Evolutionary conservation across 2,113 vertebrate genomes (phyloP), one percentile per base, ranked within the genome.

Genomic region (Canis aureus): DNA sequence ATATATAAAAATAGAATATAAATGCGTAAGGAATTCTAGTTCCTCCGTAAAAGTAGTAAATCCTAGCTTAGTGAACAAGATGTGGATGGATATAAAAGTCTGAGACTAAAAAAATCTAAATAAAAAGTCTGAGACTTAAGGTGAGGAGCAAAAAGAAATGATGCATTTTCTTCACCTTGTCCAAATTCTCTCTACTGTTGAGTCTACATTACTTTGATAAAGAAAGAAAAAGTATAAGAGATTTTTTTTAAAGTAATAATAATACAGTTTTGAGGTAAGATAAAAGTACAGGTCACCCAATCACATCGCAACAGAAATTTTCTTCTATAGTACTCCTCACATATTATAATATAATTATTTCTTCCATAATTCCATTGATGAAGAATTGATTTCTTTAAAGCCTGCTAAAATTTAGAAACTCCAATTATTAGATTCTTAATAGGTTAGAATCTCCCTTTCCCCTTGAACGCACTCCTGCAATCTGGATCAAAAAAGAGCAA

Each of bases 401-500:
- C 10, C 29, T 51, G 11, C 3, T 85, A 91, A 71, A 49, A 71
- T 89, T 78, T 67, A 49, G n/a, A 93, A 79, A 93, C 17, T 6
- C 19, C 13, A 55, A 20, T 49, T 76, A 35, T 53, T 76, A 93
- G 29, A 80, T 62, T 82, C 13, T 82, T 49, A 0, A 4, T 51
- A 81, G 20, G 20, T 27, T 60, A 49, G 53, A 80, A n/a, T 94
- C 16, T 82, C 25, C 16, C n/a, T 57, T 87, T 51, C 23, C 49
- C 11, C 16, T 59, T 57, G 49, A 5, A 83, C 27, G 64, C 13
- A 84, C 1, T 89, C 80, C 9, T 62, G 29, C 9, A 89, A 53
- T 53, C 7, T 74, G 22, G 12, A 62, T 57, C 38, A 91, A 97
- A 93, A 64, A 19, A 62, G 32, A 94, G 64, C 10, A 97, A 89